Conservation (phyloP, 1,140 invertebrate genomes). For the Parasteatoda tepidariorum region DNA sequence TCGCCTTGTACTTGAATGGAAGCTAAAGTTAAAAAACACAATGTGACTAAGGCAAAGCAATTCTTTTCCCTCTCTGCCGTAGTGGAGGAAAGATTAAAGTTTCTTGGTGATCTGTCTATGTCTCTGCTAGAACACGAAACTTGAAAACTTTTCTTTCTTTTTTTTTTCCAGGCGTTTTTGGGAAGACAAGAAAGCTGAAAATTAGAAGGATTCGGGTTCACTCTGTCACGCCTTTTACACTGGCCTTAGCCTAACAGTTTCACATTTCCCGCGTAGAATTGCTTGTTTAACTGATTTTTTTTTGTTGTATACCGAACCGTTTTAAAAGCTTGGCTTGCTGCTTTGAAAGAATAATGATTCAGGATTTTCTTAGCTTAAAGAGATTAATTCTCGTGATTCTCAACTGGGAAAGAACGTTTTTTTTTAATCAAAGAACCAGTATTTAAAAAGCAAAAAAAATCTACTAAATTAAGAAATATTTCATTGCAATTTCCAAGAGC, state of each 20-base stretch:
- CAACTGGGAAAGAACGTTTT: too few relatives aligned
- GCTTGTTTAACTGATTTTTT: background rate
- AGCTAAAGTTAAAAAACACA: slow-evolving; percentile 47
- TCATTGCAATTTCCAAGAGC: too few relatives aligned
- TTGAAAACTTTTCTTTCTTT: slow-evolving; percentile 9
- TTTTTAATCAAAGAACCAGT: too few relatives aligned
- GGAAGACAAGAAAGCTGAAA: slow-evolving; percentile 13
- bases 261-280: background rate
- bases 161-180: too few relatives aligned
- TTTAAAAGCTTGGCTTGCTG: too few relatives aligned
- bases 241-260: background rate
- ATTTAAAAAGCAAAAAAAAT: too few relatives aligned
- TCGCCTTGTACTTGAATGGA: background rate
- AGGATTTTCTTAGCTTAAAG: too few relatives aligned
- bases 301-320: background rate
- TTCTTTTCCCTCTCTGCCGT: background rate
- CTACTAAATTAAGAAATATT: too few relatives aligned
- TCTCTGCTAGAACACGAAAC: slow-evolving; percentile 46
- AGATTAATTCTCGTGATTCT: too few relatives aligned
- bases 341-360: too few relatives aligned
- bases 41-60: slow-evolving; percentile 29
- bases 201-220: slow-evolving; percentile 22
- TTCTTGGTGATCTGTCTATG: slow-evolving; percentile 34
- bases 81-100: slow-evolving; percentile 38
- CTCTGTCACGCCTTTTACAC: slow-evolving; percentile 26